These are phyloP conservation scores for Ctena decussata DNA, from an alignment of 2,888 invertebrate species.

Conservation along the genomic window DNA sequence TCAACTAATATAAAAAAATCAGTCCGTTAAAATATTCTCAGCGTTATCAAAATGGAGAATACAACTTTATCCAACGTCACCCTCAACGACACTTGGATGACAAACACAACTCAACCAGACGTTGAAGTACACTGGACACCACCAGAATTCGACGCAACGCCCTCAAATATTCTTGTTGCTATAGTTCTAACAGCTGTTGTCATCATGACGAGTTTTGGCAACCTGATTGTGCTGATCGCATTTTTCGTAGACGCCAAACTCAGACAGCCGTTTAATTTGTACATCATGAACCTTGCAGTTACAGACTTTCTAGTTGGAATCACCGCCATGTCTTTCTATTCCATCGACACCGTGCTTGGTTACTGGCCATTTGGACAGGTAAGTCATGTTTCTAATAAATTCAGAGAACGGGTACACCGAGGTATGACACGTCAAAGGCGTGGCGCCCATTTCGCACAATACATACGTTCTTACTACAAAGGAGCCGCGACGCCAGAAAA, in stretches of 20 bases:
- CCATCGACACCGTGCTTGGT: constrained; percentile 83
- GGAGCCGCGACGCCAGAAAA: no score
- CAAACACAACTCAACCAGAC: not conserved
- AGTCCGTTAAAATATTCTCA: no score
- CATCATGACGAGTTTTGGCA: constrained; percentile 83
- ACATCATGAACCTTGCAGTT: constrained; percentile 76
- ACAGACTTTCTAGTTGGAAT: constrained; percentile 85
- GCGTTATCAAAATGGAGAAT: no score
- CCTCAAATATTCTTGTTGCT: constrained; percentile 64
- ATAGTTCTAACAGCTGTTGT: constrained; percentile 71
- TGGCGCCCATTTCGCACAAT: no score
- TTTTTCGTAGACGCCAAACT: constrained; percentile 82
- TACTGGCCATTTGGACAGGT: constrained; percentile 85
- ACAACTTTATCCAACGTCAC: no score
- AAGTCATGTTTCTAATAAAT: no score
- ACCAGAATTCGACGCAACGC: constrained; percentile 52
- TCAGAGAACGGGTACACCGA: no score
- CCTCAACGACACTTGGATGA: no score
- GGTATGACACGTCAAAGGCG: no score
- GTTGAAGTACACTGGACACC: constrained; percentile 11
- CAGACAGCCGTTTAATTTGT: constrained; percentile 84
- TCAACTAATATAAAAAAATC: no score
- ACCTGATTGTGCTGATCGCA: constrained; percentile 84
- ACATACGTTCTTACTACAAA: no score
- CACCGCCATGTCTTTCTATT: constrained; percentile 86